phyloP scores from a whole-genome alignment of 1,140 invertebrate species.

The Atta texana region DNA sequence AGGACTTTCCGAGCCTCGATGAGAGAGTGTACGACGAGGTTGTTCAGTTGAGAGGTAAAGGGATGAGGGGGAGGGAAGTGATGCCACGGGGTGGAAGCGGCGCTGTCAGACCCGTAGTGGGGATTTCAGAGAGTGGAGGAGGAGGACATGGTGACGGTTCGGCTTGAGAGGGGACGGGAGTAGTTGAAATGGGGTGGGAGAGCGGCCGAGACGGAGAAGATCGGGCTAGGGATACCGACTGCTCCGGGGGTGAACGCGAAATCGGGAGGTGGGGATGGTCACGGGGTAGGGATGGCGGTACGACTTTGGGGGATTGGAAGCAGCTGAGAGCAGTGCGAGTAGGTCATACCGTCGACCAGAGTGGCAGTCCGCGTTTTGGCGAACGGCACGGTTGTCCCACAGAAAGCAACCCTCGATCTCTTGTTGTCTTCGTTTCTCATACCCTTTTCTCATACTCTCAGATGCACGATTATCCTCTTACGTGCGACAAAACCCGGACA shows the following conservation, averaged over 20 bases:
- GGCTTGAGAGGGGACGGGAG: not conserved
- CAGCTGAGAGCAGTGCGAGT: slow-evolving; percentile 85
- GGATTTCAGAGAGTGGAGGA: not conserved
- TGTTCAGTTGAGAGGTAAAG: not conserved
- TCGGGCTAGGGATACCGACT: slow-evolving; percentile 45
- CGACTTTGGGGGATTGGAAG: slow-evolving; percentile 81
- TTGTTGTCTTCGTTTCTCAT: slow-evolving; percentile 1
- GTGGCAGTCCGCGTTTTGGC: slow-evolving; percentile 80
- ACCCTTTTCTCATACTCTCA: not conserved
- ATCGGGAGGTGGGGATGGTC: slow-evolving; percentile 52
- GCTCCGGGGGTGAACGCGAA: slow-evolving; percentile 48
- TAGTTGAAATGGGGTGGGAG: slow-evolving; percentile 1
- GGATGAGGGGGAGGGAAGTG: not conserved
- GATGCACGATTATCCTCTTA: slow-evolving; percentile 26
- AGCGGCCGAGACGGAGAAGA: slow-evolving; percentile 37
- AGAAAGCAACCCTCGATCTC: slow-evolving; percentile 47
- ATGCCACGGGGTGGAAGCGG: slow-evolving; percentile 5
- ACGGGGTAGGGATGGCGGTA: slow-evolving; percentile 70
- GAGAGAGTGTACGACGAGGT: slow-evolving; percentile 29
- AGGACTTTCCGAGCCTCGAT: slow-evolving; percentile 7
- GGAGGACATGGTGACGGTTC: not conserved
- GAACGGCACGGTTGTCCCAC: slow-evolving; percentile 75
- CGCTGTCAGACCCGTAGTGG: not conserved
- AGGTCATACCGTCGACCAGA: slow-evolving; percentile 83
- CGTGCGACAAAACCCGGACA: not conserved